Evolutionary conservation across 2,888 invertebrate genomes (phyloP).

Genomic region (Harpagoxenus sublaevis): DNA sequence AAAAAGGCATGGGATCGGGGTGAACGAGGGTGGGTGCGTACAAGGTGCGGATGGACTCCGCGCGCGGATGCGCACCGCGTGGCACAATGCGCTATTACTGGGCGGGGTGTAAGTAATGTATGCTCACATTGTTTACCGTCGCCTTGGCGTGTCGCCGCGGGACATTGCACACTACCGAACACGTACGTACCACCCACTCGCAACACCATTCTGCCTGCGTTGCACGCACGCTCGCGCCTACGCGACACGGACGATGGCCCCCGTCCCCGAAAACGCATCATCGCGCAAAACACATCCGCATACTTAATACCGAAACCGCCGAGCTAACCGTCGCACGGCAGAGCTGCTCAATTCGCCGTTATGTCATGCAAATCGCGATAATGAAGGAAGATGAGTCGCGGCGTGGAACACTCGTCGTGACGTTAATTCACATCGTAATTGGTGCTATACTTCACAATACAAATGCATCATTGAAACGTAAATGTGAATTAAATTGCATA

Average conservation of each 20-base stretch:
- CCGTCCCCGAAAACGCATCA: constrained; percentile 14
- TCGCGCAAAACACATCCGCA: constrained; percentile 25
- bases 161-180: constrained; percentile 71
- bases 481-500: background rate
- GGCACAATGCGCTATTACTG: constrained; percentile 75
- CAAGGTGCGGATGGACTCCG: constrained; percentile 49
- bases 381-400: constrained; percentile 54
- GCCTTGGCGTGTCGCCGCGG: constrained; percentile 77
- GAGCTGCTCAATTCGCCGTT: constrained; percentile 55
- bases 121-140: constrained; percentile 81
- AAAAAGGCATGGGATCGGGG: background rate
- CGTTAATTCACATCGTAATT: constrained; percentile 24
- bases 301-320: constrained; percentile 30
- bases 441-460: background rate
- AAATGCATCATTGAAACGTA: background rate
- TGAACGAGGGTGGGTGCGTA: constrained; percentile 38
- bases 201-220: constrained; percentile 11
- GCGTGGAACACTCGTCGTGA: background rate
- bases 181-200: constrained; percentile 59
- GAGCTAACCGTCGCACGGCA: constrained; percentile 2
- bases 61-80: constrained; percentile 55
- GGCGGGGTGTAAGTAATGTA: constrained; percentile 79
- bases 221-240: constrained; percentile 49
- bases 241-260: constrained; percentile 10
- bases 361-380: constrained; percentile 66